Evolutionary conservation across 2,888 invertebrate species (phyloP).

Genomic region (Agrotis exclamationis): DNA sequence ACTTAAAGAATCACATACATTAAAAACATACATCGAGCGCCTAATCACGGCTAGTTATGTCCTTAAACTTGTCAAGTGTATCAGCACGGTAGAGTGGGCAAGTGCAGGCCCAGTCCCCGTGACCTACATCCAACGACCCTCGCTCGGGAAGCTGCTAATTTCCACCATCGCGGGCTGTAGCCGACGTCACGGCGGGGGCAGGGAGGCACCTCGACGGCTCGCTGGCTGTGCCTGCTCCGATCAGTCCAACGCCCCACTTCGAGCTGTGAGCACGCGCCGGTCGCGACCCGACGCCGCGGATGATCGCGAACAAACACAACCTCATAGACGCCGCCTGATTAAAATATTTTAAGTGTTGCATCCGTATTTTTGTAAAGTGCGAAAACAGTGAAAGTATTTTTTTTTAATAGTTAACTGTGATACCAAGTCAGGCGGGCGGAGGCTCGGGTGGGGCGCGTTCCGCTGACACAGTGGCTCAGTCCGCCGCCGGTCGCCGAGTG

Average conservation of each 20-base stretch:
- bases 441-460: slow-evolving; percentile 89
- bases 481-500: slow-evolving; percentile 89
- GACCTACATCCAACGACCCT: slow-evolving; percentile 90
- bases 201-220: slow-evolving; percentile 81
- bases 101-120: slow-evolving; percentile 90
- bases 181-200: slow-evolving; percentile 85
- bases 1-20: slow-evolving; percentile 26
- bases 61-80: slow-evolving; percentile 90
- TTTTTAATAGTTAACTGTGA: slow-evolving; percentile 84
- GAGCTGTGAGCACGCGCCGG: slow-evolving; percentile 81
- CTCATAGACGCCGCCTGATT: slow-evolving; percentile 80
- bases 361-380: slow-evolving; percentile 80
- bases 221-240: slow-evolving; percentile 73
- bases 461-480: slow-evolving; percentile 92
- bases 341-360: slow-evolving; percentile 77
- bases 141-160: slow-evolving; percentile 91
- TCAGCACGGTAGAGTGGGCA: slow-evolving; percentile 87
- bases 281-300: slow-evolving; percentile 76
- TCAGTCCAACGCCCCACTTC: slow-evolving; percentile 87
- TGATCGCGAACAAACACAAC: slow-evolving; percentile 79
- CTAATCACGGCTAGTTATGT: slow-evolving; percentile 85
- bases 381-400: slow-evolving; percentile 81
- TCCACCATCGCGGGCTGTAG: slow-evolving; percentile 86
- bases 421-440: slow-evolving; percentile 83
- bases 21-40: slow-evolving; percentile 65